phyloP scores from a whole-genome alignment of 2,113 vertebrate genomes.

The Struthidea cinerea region DNA sequence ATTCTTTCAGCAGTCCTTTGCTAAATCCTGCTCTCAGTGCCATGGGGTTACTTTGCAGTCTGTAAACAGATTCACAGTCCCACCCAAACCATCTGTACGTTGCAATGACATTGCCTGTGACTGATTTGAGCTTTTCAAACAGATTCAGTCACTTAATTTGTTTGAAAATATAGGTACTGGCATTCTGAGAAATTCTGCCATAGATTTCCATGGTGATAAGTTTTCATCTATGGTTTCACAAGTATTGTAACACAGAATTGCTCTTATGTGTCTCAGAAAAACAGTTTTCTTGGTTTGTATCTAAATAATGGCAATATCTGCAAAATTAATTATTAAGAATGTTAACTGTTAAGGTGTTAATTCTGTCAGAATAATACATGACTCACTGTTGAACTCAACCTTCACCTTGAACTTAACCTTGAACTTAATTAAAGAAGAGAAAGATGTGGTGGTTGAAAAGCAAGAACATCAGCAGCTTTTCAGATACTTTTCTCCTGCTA shows the following conservation, averaged over 20 bases:
- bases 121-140: not conserved
- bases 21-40: not conserved
- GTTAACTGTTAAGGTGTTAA: not conserved
- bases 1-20: not conserved
- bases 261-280: not conserved
- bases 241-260: not conserved
- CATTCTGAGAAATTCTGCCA: not conserved
- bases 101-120: not conserved
- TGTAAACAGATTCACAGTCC: not conserved
- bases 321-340: not conserved
- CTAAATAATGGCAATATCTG: not conserved
- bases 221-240: not conserved
- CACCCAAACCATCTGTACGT: not conserved
- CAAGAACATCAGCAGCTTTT: not conserved
- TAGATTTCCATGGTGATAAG: not conserved
- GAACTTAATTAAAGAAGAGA: not conserved
- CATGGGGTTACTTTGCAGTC: not conserved
- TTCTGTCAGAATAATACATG: not conserved
- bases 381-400: not conserved
- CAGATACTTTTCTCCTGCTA: not conserved
- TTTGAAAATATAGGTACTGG: not conserved
- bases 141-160: not conserved
- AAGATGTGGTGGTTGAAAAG: not conserved
- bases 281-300: not conserved
- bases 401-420: no score